A percentile compares a stretch with the other conserved stretches of the same genome.
Conservation (phyloP, 1,140 invertebrate species). For the Ips nitidus region DNA sequence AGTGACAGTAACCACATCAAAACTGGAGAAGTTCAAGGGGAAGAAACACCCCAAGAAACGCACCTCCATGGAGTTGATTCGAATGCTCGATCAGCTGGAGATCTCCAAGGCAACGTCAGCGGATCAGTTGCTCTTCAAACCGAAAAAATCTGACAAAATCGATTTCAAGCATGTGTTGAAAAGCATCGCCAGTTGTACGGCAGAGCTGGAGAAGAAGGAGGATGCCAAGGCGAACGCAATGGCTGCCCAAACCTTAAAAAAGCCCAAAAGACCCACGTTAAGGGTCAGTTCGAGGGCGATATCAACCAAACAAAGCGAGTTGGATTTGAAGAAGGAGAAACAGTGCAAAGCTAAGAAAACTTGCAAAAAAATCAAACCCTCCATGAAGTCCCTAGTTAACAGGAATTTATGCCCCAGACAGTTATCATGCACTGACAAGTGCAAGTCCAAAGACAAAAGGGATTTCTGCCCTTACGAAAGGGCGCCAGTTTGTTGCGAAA, state of each 20-base stretch:
- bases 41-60: not conserved
- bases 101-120: not conserved
- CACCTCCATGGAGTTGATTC: not conserved
- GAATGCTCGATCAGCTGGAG: conserved; percentile 8
- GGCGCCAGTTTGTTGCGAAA: conserved; percentile 32
- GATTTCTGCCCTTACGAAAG: not conserved
- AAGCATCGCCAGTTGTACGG: conserved; percentile 14
- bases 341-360: conserved; percentile 12
- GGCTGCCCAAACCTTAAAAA: conserved; percentile 8
- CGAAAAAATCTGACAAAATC: conserved; percentile 6
- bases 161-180: conserved; percentile 17
- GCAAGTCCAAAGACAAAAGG: not conserved
- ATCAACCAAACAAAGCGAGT: conserved; percentile 16
- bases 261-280: conserved; percentile 7
- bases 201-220: conserved; percentile 10
- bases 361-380: conserved; percentile 22
- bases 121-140: conserved; percentile 20
- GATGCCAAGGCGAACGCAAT: not conserved
- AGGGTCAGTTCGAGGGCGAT: conserved; percentile 21
- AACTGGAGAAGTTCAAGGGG: not conserved
- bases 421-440: not conserved
- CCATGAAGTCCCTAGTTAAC: conserved; percentile 14
- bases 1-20: not conserved
- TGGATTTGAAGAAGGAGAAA: conserved; percentile 11
- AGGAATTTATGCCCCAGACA: not conserved